phyloP scores from a whole-genome alignment of 2,888 invertebrate species.

The Dascillus cervinus region DNA sequence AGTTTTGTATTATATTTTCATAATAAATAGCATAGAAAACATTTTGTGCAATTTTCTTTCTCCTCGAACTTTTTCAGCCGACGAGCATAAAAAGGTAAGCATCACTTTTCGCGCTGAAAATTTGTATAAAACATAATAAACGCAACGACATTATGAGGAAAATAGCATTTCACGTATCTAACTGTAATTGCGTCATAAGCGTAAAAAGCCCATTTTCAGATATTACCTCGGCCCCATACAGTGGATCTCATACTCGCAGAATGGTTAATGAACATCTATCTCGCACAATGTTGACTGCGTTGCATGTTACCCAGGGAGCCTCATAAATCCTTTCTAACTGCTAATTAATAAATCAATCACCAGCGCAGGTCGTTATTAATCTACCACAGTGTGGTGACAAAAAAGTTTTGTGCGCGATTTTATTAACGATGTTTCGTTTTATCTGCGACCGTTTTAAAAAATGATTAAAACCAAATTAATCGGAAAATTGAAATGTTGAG shows the following conservation, averaged over 20 bases:
- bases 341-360: slow-evolving; percentile 24
- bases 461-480: too few relatives aligned
- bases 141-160: too few relatives aligned
- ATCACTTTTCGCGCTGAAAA: too few relatives aligned
- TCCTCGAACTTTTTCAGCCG: background rate
- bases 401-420: slow-evolving; percentile 11
- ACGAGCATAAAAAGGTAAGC: too few relatives aligned
- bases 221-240: too few relatives aligned
- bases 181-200: too few relatives aligned
- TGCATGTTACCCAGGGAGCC: background rate
- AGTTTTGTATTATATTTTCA: slow-evolving; percentile 48
- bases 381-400: slow-evolving; percentile 11
- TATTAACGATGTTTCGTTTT: slow-evolving; percentile 8
- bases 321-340: slow-evolving; percentile 18
- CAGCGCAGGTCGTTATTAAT: slow-evolving; percentile 17
- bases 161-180: too few relatives aligned
- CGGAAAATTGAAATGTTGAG: too few relatives aligned
- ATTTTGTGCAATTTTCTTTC: slow-evolving; percentile 1
- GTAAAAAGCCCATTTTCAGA: too few relatives aligned
- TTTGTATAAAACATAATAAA: too few relatives aligned
- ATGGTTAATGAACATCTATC: background rate
- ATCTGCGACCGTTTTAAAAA: slow-evolving; percentile 6
- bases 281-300: too few relatives aligned
- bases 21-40: slow-evolving; percentile 46
- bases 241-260: too few relatives aligned